Evolutionary conservation across 2,797 vertebrate genomes (phyloP).

Genomic region (Champsocephalus gunnari): DNA sequence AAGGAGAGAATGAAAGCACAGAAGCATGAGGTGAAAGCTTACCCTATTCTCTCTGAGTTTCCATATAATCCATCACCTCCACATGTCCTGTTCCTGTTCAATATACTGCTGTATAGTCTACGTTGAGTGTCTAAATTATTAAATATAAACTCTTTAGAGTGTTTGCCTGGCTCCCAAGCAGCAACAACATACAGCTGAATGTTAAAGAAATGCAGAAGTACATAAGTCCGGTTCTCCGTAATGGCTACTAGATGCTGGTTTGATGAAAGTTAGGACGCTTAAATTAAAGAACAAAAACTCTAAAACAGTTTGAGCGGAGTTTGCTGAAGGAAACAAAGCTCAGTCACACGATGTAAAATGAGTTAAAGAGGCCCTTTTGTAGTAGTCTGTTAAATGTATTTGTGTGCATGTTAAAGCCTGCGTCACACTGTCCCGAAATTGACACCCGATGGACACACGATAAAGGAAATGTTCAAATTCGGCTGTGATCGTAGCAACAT

Average conservation of each 20-base stretch:
- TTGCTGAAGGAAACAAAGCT: too few relatives aligned
- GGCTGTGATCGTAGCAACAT: too few relatives aligned
- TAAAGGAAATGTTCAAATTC: too few relatives aligned
- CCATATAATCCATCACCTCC: slow-evolving; percentile 12
- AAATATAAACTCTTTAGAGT: neutral
- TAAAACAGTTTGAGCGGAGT: too few relatives aligned
- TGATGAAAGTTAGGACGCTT: neutral
- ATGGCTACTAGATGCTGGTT: neutral
- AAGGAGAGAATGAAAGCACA: slow-evolving; percentile 56
- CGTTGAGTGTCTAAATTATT: slow-evolving; percentile 1
- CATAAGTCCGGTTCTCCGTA: neutral
- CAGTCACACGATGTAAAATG: too few relatives aligned
- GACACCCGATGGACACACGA: too few relatives aligned
- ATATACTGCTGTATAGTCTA: neutral
- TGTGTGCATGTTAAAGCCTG: too few relatives aligned
- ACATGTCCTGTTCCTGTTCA: slow-evolving; percentile 2
- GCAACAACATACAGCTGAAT: neutral
- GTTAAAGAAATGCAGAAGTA: slow-evolving; percentile 10
- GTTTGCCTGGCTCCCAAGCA: neutral
- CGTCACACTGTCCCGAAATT: too few relatives aligned
- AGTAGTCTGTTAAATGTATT: too few relatives aligned
- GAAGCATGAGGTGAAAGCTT: slow-evolving; percentile 47
- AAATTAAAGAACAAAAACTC: too few relatives aligned
- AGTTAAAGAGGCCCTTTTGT: too few relatives aligned
- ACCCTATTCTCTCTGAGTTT: slow-evolving; percentile 43